Base-by-base conservation (phyloP, 2,888 invertebrate genomes). In the Metalampra italica region DNA sequence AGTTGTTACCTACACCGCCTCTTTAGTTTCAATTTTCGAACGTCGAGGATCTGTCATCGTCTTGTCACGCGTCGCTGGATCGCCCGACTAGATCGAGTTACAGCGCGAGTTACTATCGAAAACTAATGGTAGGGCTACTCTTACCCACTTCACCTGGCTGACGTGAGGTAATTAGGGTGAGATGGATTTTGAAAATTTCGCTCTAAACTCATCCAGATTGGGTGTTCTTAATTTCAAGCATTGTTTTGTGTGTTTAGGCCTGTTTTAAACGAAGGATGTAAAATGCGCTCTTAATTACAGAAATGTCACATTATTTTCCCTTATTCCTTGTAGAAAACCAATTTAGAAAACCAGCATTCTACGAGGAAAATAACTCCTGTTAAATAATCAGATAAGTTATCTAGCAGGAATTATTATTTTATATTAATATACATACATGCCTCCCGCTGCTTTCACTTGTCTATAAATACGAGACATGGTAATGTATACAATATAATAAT, bases 121-220 rank as follows among this genome's bases (percentile, higher is more conserved):
- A 60, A 60, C 55, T 43, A 0, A 0, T 62, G 53, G 78, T 79
- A 68, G 2, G 37, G 9, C 12, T 41, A 45, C 50, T 48, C 49
- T 66, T 73, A 64, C 81, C 81, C 80, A 74, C 66, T 70, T 81
- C 79, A 82, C 64, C 66, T 66, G 64, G 60, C 64, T 77, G 79
- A 76, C 78, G 64, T 69, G 69, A 65, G 56, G 66, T 78, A 80
- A 80, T 79, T 80, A 80, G 69, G 64, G 55, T 9, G 40, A 13
- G 37, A 37, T 11, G 29, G 41, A 41, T 41, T 22, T 22, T 12
- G 15, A 37, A 29, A 37, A 13, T 22, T 38, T 38, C 13, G 13
- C 36, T 22, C 11, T 15, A 29, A 45, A 38, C 12, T 22, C 22
- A 22, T 22, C 22, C 22, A 2, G 11, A n/a, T 12, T n/a, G 7